Conservation (phyloP, 2,113 vertebrate species). For the Catharus minimus region DNA sequence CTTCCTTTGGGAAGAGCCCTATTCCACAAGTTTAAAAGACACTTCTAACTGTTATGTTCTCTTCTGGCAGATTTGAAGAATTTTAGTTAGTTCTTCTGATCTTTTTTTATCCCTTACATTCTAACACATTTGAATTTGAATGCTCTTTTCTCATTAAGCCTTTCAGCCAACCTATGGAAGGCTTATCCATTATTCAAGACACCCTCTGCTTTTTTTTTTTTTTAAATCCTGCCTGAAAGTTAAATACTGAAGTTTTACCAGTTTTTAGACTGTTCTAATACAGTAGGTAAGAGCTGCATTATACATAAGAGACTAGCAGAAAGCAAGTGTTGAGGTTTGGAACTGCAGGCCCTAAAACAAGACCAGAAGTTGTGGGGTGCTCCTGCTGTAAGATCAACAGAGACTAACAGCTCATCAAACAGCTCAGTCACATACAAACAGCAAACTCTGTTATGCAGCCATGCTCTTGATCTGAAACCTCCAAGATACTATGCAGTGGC, state of each 20-base stretch:
- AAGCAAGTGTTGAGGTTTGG: not conserved
- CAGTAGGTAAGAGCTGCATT: not conserved
- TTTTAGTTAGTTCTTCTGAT: not conserved
- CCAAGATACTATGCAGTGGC: not conserved
- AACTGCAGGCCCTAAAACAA: not conserved
- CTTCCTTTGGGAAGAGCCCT: not conserved
- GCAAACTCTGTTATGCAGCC: not conserved
- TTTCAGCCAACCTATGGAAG: not conserved
- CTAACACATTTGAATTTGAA: not conserved
- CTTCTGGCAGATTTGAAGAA: not conserved
- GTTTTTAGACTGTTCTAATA: not conserved
- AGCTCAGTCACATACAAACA: not conserved
- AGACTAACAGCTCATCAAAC: not conserved
- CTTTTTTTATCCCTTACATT: not conserved
- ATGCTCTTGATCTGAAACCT: not conserved
- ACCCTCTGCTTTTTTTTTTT: not conserved
- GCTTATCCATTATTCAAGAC: not conserved
- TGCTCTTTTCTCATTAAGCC: not conserved
- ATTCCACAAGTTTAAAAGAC: not conserved
- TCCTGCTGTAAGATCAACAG: not conserved
- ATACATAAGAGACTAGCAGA: not conserved
- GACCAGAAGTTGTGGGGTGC: not conserved
- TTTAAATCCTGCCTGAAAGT: not conserved
- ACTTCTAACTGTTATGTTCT: slow-evolving; percentile 2
- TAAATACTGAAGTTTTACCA: not conserved